A percentile compares a stretch with the other conserved stretches of the same genome.
These are phyloP conservation scores for Taenaris catops DNA, from an alignment of 2,888 invertebrate species.

Conservation along the genomic window DNA sequence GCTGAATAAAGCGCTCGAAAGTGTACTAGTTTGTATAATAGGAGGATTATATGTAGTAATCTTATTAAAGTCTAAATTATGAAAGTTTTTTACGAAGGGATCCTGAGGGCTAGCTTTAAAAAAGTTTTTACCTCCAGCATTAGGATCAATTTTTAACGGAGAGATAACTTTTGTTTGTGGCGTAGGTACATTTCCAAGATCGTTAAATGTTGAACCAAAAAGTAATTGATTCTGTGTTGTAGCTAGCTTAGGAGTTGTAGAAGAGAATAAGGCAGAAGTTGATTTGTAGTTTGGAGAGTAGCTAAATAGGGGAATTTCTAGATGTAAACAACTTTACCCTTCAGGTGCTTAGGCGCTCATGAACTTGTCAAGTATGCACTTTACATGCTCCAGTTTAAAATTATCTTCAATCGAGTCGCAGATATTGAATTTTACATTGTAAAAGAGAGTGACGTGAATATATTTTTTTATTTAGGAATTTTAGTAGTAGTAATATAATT, in stretches of 20 bases:
- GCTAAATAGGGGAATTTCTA: too few relatives aligned
- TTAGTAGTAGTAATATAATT: too few relatives aligned
- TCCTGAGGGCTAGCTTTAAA: constrained; percentile 73
- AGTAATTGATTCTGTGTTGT: constrained; percentile 52
- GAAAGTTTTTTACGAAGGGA: constrained; percentile 54
- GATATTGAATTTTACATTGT: too few relatives aligned
- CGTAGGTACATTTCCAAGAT: constrained; percentile 67
- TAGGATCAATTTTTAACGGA: constrained; percentile 58
- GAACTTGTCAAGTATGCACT: too few relatives aligned
- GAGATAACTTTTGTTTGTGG: constrained; percentile 59
- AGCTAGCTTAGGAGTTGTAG: constrained; percentile 53
- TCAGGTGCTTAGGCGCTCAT: too few relatives aligned
- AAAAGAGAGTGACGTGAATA: too few relatives aligned
- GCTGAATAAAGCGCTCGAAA: constrained; percentile 43
- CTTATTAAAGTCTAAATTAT: constrained; percentile 46
- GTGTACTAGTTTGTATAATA: constrained; percentile 46
- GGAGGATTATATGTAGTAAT: constrained; percentile 61
- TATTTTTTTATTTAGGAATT: too few relatives aligned
- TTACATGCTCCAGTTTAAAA: too few relatives aligned
- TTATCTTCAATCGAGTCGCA: too few relatives aligned
- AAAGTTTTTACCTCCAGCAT: constrained; percentile 43
- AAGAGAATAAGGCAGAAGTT: constrained; percentile 42
- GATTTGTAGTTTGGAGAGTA: constrained; percentile 57
- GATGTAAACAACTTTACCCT: too few relatives aligned
- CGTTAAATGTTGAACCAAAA: constrained; percentile 53